Percentiles rank a stretch among this genome's conserved stretches.
Conservation (phyloP, 1,140 invertebrate genomes). For the Aethina tumida region DNA sequence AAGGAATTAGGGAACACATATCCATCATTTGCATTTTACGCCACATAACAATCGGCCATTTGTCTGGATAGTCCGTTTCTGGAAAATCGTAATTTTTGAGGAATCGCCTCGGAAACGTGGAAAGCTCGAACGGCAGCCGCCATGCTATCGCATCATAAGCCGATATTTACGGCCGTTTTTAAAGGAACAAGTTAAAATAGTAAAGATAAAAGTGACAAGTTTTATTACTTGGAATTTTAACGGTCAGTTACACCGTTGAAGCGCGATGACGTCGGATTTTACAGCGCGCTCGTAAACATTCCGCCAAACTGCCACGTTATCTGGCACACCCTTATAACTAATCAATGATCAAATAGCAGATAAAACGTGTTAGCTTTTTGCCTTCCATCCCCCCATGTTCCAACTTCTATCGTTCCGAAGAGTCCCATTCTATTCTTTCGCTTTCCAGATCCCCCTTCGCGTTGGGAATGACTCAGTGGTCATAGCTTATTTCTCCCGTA, state of each 20-base stretch:
- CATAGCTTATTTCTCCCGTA: no score
- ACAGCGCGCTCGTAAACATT: constrained; percentile 17
- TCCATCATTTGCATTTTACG: no score
- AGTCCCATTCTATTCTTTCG: no score
- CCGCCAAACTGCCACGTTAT: constrained; percentile 12
- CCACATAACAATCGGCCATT: no score
- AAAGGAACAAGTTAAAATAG: constrained; percentile 12
- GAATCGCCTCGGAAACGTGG: no score
- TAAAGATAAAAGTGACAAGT: constrained; percentile 17
- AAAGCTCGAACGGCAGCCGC: no score
- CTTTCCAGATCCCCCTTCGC: no score
- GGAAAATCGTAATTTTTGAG: no score
- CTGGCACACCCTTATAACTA: constrained; percentile 17
- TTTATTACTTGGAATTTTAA: constrained; percentile 19
- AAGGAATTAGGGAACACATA: no score
- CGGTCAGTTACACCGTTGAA: constrained; percentile 18
- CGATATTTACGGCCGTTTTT: constrained; percentile 12
- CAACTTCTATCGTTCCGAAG: no score
- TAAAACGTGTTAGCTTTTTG: constrained; percentile 9
- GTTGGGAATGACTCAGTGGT: no score
- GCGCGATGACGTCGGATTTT: constrained; percentile 17
- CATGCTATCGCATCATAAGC: constrained; percentile 2
- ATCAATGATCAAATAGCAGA: constrained; percentile 16
- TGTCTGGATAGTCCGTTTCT: no score
- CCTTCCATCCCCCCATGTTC: background rate